A percentile compares a stretch with the other conserved stretches of the same genome.
phyloP scores from a whole-genome alignment of 2,888 invertebrate species.

The Microctonus hyperodae region DNA sequence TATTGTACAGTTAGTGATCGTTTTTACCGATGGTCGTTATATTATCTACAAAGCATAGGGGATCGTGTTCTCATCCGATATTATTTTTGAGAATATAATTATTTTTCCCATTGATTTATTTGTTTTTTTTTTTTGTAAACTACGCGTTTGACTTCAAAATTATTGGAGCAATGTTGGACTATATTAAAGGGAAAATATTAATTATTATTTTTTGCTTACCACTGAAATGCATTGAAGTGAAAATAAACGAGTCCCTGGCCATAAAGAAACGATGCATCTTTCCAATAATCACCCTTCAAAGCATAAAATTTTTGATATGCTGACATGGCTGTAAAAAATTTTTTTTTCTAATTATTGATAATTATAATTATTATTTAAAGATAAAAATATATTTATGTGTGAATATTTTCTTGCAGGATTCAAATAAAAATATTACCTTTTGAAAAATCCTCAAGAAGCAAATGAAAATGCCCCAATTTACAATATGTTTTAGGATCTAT shows the following conservation, averaged over 20 bases:
- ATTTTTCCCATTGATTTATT: no score
- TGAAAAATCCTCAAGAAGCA: constrained; percentile 89
- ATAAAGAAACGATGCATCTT: constrained; percentile 90
- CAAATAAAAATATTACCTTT: constrained; percentile 74
- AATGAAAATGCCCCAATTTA: constrained; percentile 94
- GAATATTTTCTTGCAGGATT: constrained; percentile 5
- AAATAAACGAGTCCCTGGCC: constrained; percentile 96
- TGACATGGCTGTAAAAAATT: constrained; percentile 81
- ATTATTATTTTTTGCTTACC: constrained; percentile 72
- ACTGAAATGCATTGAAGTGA: constrained; percentile 93
- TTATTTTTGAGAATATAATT: background rate
- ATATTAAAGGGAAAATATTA: background rate
- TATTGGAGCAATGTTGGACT: background rate
- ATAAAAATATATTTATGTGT: constrained; percentile 8
- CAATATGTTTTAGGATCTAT: constrained; percentile 92
- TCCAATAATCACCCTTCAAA: constrained; percentile 82
- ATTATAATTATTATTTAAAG: background rate
- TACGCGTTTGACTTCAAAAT: constrained; percentile 3
- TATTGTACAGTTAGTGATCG: background rate
- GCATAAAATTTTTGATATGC: constrained; percentile 95
- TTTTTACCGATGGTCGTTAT: constrained; percentile 13
- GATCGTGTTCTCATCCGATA: no score
- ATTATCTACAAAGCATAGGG: background rate
- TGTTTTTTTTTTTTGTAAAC: background rate
- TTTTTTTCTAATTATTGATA: background rate